Evolutionary conservation across 2,888 invertebrate genomes (phyloP).

Genomic region (Serrognathus titanus): DNA sequence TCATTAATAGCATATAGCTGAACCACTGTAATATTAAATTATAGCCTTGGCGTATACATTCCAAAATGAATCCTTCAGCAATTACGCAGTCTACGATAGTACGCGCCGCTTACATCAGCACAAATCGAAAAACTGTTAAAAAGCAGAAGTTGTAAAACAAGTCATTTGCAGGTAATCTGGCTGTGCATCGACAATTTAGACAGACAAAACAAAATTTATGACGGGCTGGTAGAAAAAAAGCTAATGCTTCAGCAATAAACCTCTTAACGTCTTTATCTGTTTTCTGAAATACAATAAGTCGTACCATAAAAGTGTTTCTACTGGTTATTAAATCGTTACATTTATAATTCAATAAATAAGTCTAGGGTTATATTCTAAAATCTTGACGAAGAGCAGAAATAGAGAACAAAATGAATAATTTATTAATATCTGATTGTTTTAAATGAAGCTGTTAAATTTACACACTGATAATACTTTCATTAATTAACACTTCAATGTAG

Average conservation of each 20-base stretch:
- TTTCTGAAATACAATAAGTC: neutral
- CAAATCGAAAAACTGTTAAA: slow-evolving; percentile 3
- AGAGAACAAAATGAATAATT: too few relatives aligned
- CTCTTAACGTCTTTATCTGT: slow-evolving; percentile 34
- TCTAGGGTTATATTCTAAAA: too few relatives aligned
- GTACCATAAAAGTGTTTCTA: too few relatives aligned
- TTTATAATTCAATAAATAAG: too few relatives aligned
- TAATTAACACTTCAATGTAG: too few relatives aligned
- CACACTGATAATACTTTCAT: too few relatives aligned
- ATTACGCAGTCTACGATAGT: neutral
- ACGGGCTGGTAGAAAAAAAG: slow-evolving; percentile 33
- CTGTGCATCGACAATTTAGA: slow-evolving; percentile 27
- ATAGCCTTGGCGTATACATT: slow-evolving; percentile 10
- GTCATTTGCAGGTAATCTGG: slow-evolving; percentile 17
- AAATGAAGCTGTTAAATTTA: too few relatives aligned
- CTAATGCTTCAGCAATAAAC: slow-evolving; percentile 33
- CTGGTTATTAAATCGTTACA: too few relatives aligned
- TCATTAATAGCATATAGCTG: slow-evolving; percentile 9
- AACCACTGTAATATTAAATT: slow-evolving; percentile 11
- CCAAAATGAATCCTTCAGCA: slow-evolving; percentile 1
- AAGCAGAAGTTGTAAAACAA: slow-evolving; percentile 7
- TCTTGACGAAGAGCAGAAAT: too few relatives aligned
- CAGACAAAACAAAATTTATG: slow-evolving; percentile 39
- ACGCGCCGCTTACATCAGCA: neutral
- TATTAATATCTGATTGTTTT: too few relatives aligned